Evolutionary conservation across 2,888 invertebrate species (phyloP), one percentile per base, ranked within the genome.

Genomic region (Odontocolon sp.): DNA sequence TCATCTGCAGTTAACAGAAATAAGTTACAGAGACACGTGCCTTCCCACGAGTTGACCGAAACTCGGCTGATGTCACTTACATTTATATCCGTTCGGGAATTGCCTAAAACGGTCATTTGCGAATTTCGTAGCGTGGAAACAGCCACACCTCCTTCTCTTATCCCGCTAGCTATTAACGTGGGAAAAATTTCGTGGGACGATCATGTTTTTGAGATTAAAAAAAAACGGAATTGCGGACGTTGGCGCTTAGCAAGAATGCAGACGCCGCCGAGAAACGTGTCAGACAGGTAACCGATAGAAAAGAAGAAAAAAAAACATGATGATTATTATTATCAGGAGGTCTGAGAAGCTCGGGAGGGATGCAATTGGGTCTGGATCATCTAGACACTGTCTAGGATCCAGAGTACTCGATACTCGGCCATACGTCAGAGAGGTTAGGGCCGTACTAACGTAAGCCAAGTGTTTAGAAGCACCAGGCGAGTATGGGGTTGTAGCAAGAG

Each of bases 381-480:
- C 14, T 70, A 56, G 57, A 69, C 8, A 21, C 8, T 16, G 52
- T 66, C 71, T 79, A 66, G 66, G 61, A 52, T 52, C 9, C 8
- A 6, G 11, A 4, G 6, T 5, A 38, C 28, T 28, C 63, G 52
- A 38, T 57, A 14, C 23, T 52, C 28, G 59, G 63, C 28, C 56
- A 23, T 63, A 47, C 50, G 80, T 83, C 79, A 79, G 70, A 61
- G 73, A 84, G 84, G 83, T 84, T 86, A 82, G 84, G 81, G 82
- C 81, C 80, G 82, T 82, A 82, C 84, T 85, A 79, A 79, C 79
- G 79, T 69, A 84, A 84, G 79, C 81, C 77, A 69, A 80, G 82
- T 86, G 88, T 86, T 88, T 88, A 88, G 88, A 88, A 88, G 81
- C 82, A 88, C 75, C 88, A 87, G 88, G 88, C 80, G 74, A 88